Evolutionary conservation across 1,140 invertebrate genomes (phyloP).

Genomic region (Sarcophaga bullata): DNA sequence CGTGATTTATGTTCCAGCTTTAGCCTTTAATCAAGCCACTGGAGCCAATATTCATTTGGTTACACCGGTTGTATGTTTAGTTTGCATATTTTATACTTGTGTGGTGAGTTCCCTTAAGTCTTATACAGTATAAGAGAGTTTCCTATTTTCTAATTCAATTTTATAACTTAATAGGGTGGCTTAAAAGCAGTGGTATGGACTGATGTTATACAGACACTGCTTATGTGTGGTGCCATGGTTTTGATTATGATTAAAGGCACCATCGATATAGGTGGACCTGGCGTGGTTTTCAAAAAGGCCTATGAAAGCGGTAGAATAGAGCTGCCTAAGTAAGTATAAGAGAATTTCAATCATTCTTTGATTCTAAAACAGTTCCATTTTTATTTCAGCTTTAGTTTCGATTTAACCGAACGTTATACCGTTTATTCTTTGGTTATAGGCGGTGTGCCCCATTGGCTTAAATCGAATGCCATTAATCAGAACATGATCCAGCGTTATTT

Average conservation of each 20-base stretch:
- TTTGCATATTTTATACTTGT: conserved; percentile 93
- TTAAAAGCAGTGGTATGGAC: conserved; percentile 95
- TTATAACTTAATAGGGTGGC: conserved; percentile 75
- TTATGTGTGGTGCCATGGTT: conserved; percentile 87
- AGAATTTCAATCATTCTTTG: not conserved
- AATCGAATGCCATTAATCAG: conserved; percentile 85
- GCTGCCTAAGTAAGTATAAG: conserved; percentile 74
- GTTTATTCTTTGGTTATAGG: conserved; percentile 81
- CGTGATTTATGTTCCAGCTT: conserved; percentile 75
- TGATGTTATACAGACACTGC: conserved; percentile 85
- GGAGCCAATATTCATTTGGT: conserved; percentile 85
- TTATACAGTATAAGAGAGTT: not conserved
- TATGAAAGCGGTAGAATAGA: conserved; percentile 78
- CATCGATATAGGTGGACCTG: conserved; percentile 79
- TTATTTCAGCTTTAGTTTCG: conserved; percentile 71
- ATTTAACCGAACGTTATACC: conserved; percentile 78
- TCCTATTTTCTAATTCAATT: not conserved
- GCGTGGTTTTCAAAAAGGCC: conserved; percentile 76
- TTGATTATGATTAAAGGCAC: conserved; percentile 84
- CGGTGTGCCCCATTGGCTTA: conserved; percentile 84
- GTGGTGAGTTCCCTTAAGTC: conserved; percentile 73
- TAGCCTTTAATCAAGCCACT: conserved; percentile 83
- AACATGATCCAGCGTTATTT: conserved; percentile 82
- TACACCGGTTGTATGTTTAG: conserved; percentile 84
- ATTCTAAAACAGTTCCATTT: not conserved